Percentiles rank a stretch among this genome's conserved stretches.
Evolutionary conservation across 1,140 invertebrate species (phyloP).

Genomic region (Trypoxylus dichotomus): DNA sequence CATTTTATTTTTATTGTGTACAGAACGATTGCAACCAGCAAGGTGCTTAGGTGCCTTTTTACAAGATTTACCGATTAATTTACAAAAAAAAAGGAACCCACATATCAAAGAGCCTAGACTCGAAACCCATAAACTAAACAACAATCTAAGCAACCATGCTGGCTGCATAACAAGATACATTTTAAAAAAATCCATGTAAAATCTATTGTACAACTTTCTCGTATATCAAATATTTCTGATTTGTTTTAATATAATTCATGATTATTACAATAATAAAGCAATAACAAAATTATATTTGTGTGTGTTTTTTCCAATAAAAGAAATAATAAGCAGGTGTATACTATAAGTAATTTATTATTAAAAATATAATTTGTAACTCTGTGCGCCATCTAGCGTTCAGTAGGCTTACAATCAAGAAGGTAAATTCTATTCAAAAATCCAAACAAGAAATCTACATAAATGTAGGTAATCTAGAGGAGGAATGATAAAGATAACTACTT

Average conservation of each 20-base stretch:
- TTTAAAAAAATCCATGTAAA: constrained; percentile 21
- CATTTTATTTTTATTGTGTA: constrained; percentile 30
- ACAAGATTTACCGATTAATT: not conserved
- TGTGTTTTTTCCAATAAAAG: not conserved
- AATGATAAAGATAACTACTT: too few species aligned
- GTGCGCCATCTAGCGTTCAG: too few species aligned
- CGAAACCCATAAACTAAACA: not conserved
- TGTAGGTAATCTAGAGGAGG: too few species aligned
- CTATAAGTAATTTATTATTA: too few species aligned
- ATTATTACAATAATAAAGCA: constrained; percentile 31
- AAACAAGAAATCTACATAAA: too few species aligned
- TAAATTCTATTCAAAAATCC: too few species aligned
- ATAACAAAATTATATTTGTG: constrained; percentile 20
- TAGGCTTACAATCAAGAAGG: too few species aligned
- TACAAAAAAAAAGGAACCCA: constrained; percentile 1
- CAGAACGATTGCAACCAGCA: not conserved
- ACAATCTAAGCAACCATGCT: not conserved
- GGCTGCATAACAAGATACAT: not conserved
- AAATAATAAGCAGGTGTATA: too few species aligned
- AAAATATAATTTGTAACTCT: too few species aligned
- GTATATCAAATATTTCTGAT: constrained; percentile 27
- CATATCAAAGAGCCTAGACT: not conserved
- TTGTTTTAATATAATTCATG: constrained; percentile 30
- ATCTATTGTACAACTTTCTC: constrained; percentile 25
- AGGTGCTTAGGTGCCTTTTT: not conserved